phyloP scores from a whole-genome alignment of 1,140 invertebrate genomes.

The Calephelis nemesis region DNA sequence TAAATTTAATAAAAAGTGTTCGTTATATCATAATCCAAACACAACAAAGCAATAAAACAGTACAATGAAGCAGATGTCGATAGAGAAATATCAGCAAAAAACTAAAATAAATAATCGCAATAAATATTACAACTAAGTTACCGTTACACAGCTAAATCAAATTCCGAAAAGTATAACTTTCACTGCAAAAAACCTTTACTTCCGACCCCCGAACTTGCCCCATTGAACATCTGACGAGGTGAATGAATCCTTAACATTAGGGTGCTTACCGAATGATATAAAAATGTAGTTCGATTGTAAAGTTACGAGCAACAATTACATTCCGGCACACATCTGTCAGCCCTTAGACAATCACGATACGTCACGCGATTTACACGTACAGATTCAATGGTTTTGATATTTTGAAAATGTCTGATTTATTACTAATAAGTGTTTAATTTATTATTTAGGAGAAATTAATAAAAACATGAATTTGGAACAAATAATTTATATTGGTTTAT shows the following conservation, averaged over 20 bases:
- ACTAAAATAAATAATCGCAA: conserved; percentile 4
- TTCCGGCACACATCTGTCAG: conserved; percentile 77
- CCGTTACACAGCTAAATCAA: conserved; percentile 54
- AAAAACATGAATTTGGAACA: too few species aligned
- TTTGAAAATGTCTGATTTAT: too few species aligned
- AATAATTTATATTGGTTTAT: too few species aligned
- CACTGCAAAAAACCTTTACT: conserved; percentile 53
- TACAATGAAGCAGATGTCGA: neutral
- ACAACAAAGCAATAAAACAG: neutral
- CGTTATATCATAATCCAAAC: too few species aligned
- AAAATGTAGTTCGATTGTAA: conserved; percentile 55
- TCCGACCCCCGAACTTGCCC: conserved; percentile 55
- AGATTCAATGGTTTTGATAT: conserved; percentile 47
- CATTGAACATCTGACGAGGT: conserved; percentile 77
- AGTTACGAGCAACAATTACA: conserved; percentile 71
- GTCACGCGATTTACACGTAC: conserved; percentile 64
- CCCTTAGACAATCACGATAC: conserved; percentile 77
- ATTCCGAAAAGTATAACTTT: conserved; percentile 45
- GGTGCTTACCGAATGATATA: conserved; percentile 66
- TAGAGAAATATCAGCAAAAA: too few species aligned
- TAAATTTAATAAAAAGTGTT: too few species aligned
- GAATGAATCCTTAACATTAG: conserved; percentile 67
- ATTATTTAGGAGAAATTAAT: too few species aligned
- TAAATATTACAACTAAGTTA: conserved; percentile 17
- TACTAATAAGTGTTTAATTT: too few species aligned